Evolutionary conservation across 2,113 vertebrate genomes (phyloP), one percentile per base, ranked within the genome.

Genomic region (Rhabdornis inornatus): DNA sequence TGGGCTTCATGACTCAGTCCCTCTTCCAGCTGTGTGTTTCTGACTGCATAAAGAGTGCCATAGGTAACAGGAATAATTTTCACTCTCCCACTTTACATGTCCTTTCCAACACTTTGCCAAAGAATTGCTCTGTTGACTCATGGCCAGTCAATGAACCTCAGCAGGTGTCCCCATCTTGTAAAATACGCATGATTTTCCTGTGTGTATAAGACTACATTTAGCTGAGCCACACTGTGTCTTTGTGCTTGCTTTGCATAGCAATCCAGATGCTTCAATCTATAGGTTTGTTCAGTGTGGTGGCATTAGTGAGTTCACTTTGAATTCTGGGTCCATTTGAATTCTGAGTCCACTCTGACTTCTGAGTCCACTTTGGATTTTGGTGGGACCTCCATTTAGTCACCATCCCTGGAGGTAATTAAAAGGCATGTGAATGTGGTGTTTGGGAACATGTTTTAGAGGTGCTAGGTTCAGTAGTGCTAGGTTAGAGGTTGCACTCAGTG

Each of bases 401-500:
- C 19, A 45, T n/a, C 9, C 22, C 13, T 55, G 20, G 30, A 64
- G 5, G 4, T n/a, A 57, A 63, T 40, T 45, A 72, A 71, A 76
- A 53, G 24, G 21, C 5, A 1, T 18, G 12, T 57, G 47, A 69
- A 35, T 52, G 31, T 42, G 23, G 16, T 1, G 1, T 16, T 86
- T 69, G 45, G 53, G n/a, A 68, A 64, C 17, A 6, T 27, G 35
- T 24, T 61, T 89, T 55, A 59, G 27, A 25, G 30, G 9, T 33
- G 15, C 40, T 42, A 40, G 64, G 57, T n/a, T 53, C 37, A 8
- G 7, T 5, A 68, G 33, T 55, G 28, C 35, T 76, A 42, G n/a
- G 12, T 44, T 88, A 57, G 66, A 1, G 1, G 52, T 25, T 53
- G 42, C 11, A 35, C 23, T 77, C 0, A 0, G 33, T 47, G n/a